Evolutionary conservation across 2,797 vertebrate genomes (phyloP), one percentile per base, ranked within the genome.

Genomic region (Ceryle rudis): DNA sequence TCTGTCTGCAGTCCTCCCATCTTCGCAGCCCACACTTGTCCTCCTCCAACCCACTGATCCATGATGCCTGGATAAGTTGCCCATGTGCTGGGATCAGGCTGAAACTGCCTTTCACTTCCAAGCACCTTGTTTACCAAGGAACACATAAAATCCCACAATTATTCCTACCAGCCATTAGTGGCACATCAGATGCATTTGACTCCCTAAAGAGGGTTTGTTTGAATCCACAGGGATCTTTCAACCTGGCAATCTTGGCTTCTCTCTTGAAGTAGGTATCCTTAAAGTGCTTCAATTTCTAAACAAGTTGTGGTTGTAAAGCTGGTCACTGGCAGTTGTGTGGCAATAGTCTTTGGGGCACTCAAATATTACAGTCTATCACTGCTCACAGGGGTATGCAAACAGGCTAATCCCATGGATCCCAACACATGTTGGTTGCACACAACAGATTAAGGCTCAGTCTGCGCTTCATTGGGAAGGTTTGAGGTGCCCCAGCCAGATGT

Each of bases 161-260:
- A 10, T 66, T 74, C 78, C n/a, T 75, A 22, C 54, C 31, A 25
- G 13, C 42, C 5, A 0, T 74, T 73, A 0, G 0, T 44, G 29
- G 57, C 18, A 23, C 25, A 23, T 69, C 18, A 35, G 28, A 21
- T 41, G 26, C 26, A 6, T 73, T 70, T 52, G 66, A 19, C 47
- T 64, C 31, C 41, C 37, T 51, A 22, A 37, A 46, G 14, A 87
- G 15, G 25, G 6, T 29, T 61, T 82, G 15, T 7, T 10, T 90
- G 37, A 57, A 42, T 7, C 18, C 9, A 29, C 21, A 39, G 7
- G 62, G 19, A 14, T 11, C 18, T 8, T 23, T 90, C 72, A 31
- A 28, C 20, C 15, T 26, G 11, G 11, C 51, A 33, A 73, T 14
- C 31, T 73, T 73, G 28, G 7, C 44, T 58, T 54, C 25, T 77